A percentile compares a stretch with the other conserved stretches of the same genome.
Conservation (phyloP, 2,113 vertebrate species). For the Dromas ardeola region DNA sequence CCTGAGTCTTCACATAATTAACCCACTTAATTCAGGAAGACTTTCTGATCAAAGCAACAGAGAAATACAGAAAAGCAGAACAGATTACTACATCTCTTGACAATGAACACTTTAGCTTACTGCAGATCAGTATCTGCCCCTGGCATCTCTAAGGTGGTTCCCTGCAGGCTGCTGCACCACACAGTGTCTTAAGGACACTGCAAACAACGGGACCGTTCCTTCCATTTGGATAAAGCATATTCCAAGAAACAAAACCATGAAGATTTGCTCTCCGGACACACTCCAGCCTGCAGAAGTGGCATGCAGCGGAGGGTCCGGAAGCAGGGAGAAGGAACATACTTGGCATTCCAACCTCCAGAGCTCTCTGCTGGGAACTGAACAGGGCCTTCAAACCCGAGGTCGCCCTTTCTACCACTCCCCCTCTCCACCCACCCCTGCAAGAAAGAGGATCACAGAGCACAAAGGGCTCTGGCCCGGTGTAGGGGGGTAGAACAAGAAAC, state of each 20-base stretch:
- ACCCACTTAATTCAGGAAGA: not conserved
- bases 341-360: slow-evolving; percentile 51
- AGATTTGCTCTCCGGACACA: not conserved
- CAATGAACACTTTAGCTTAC: not conserved
- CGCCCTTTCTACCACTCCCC: not conserved
- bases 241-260: not conserved
- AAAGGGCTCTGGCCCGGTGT: not conserved
- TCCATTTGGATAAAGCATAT: not conserved
- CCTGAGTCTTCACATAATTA: not conserved
- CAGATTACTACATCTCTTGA: not conserved
- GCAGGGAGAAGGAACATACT: slow-evolving; percentile 5
- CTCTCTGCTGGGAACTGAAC: not conserved
- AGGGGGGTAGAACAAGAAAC: not conserved
- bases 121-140: not conserved
- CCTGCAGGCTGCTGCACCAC: not conserved
- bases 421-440: not conserved
- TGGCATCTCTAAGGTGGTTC: not conserved
- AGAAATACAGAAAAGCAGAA: not conserved
- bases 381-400: not conserved
- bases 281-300: not conserved
- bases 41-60: not conserved
- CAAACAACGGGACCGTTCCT: not conserved
- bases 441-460: not conserved
- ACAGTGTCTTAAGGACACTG: not conserved
- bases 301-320: not conserved